Evolutionary conservation across 2,888 invertebrate genomes (phyloP).

Genomic region (Orthosia gracilis): DNA sequence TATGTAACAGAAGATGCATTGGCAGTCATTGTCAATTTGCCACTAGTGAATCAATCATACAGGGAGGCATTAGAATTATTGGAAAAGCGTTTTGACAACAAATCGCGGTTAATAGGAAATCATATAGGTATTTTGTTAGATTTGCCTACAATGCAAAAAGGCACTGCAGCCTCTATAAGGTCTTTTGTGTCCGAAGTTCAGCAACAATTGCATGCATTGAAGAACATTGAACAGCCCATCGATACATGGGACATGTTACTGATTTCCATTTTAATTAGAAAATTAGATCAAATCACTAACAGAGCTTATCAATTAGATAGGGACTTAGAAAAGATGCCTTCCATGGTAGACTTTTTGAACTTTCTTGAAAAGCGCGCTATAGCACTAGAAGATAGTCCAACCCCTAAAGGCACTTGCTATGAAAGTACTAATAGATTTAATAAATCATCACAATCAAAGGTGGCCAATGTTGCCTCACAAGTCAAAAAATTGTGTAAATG

Average conservation of each 20-base stretch:
- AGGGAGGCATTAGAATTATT: no score
- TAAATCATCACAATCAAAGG: slow-evolving; percentile 3
- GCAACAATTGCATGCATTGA: background rate
- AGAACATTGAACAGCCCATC: background rate
- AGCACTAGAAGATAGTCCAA: slow-evolving; percentile 1
- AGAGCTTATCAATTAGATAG: no score
- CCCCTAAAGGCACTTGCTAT: background rate
- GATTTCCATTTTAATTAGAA: background rate
- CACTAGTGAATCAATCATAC: no score
- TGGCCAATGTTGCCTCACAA: background rate
- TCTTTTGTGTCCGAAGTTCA: background rate
- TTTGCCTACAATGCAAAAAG: no score
- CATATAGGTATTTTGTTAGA: no score
- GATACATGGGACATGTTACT: background rate
- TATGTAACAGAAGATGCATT: no score
- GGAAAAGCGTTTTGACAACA: no score
- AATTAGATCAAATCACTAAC: no score
- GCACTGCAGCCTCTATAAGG: background rate
- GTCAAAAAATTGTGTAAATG: background rate
- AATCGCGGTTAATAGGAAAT: no score
- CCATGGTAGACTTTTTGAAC: no score
- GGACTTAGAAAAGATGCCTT: no score
- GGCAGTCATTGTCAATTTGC: no score
- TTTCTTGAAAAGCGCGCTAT: background rate
- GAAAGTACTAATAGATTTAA: background rate